Conservation (phyloP, 2,797 vertebrate genomes). For the Vespertilio murinus region DNA sequence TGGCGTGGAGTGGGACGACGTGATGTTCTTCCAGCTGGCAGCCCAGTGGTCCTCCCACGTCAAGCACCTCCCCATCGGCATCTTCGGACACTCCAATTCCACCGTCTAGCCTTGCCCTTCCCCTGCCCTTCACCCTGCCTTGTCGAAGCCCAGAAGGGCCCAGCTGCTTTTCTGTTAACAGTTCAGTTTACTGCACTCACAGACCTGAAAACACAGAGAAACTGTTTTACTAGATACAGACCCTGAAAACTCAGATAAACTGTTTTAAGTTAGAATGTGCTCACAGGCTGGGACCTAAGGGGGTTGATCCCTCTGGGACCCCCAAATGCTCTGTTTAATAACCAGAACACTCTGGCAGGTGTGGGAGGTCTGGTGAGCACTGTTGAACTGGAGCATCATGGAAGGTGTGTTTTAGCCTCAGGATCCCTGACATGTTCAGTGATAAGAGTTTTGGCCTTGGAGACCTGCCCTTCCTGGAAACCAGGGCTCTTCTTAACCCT, state of each 20-base stretch:
- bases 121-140: conserved; percentile 77
- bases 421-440: no score
- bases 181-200: conserved; percentile 75
- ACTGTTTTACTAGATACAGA: conserved; percentile 82
- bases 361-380: neutral
- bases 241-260: conserved; percentile 76
- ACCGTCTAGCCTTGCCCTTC: conserved; percentile 80
- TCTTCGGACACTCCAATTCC: conserved; percentile 95
- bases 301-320: neutral
- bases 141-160: conserved; percentile 77
- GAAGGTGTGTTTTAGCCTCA: no score
- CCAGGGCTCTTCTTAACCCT: no score
- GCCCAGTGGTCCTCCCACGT: conserved; percentile 99
- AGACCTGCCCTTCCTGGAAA: no score
- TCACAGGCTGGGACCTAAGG: conserved; percentile 49
- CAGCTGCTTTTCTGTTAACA: conserved; percentile 81
- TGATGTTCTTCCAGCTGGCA: conserved; percentile 97
- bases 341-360: conserved; percentile 70
- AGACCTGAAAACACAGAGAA: no score
- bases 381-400: no score
- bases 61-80: conserved; percentile 97
- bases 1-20: conserved; percentile 97
- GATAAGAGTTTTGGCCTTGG: no score
- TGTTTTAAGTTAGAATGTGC: conserved; percentile 80
- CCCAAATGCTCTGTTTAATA: conserved; percentile 81